phyloP scores from a whole-genome alignment of 1,140 invertebrate species.

The Anastrepha obliqua region DNA sequence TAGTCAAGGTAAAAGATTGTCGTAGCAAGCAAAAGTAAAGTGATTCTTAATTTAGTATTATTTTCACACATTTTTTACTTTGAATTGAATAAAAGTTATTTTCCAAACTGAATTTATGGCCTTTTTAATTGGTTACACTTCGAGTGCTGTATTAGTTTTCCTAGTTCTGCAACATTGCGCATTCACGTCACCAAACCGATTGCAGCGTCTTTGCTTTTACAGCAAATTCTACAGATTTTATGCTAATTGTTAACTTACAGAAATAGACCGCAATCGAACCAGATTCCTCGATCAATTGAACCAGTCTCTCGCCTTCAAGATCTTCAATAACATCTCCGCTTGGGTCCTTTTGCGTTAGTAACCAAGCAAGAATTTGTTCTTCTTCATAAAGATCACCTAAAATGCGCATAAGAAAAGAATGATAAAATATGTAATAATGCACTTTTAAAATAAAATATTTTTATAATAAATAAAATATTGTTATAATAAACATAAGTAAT shows the following conservation, averaged over 20 bases:
- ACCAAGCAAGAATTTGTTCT: slow-evolving; percentile 90
- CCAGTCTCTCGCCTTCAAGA: slow-evolving; percentile 87
- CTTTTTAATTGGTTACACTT: too few species aligned
- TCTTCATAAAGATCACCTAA: slow-evolving; percentile 92
- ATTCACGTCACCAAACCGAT: slow-evolving; percentile 67
- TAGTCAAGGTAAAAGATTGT: too few species aligned
- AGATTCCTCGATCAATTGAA: slow-evolving; percentile 86
- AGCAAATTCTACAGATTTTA: background rate
- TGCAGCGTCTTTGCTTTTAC: background rate
- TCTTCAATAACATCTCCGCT: slow-evolving; percentile 93
- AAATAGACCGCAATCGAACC: slow-evolving; percentile 93
- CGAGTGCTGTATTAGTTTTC: too few species aligned
- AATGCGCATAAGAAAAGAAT: slow-evolving; percentile 54
- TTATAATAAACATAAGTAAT: background rate
- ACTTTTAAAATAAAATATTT: too few species aligned
- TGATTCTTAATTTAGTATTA: too few species aligned
- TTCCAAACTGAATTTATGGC: too few species aligned
- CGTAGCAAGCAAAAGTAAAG: too few species aligned
- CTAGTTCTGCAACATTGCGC: background rate
- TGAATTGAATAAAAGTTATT: too few species aligned
- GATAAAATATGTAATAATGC: too few species aligned
- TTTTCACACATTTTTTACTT: too few species aligned
- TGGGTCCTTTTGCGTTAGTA: slow-evolving; percentile 92
- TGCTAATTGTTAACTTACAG: slow-evolving; percentile 81
- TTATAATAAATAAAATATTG: background rate